Evolutionary conservation across 2,888 invertebrate species (phyloP), one percentile per base, ranked within the genome.

Genomic region (Esperia sulphurella): DNA sequence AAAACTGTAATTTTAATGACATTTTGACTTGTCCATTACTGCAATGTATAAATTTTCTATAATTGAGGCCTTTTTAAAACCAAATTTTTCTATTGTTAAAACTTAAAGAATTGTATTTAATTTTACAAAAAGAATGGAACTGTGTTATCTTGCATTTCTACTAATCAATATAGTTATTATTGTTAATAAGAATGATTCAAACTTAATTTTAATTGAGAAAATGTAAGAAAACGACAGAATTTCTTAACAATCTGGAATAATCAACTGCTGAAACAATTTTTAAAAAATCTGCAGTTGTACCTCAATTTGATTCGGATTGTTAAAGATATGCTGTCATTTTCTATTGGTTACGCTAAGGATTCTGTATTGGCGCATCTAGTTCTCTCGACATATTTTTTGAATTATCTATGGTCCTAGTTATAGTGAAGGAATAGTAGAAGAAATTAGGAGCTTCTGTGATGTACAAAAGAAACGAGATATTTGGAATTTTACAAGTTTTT

Each of bases 401-500:
- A 41, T 41, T 41, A 41, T 41, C 41, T 30, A 29, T 8, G 13
- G 41, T 35, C 35, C 10, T 35, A 35, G 29, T 35, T 50, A 47
- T 51, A 48, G 51, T 51, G 38, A 45, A 28, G 14, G 43, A 45
- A 48, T 39, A 29, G 48, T 38, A 44, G 38, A 45, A n/a, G 40
- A 0, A 31, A 12, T 68, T 67, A 72, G 74, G 79, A 80, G 77
- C 74, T 83, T 83, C 87, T 89, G 89, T 89, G 86, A 90, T 90
- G 88, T 89, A 89, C 88, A 88, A 88, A 86, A 76, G 65, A 73
- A 79, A 81, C 73, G 30, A 71, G 75, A 83, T 81, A 87, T 88
- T 87, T 88, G 83, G 83, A 81, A 83, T 85, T 84, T 87, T 88
- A 89, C 87, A 88, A 87, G 84, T 84, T 87, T 89, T 86, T 89